phyloP scores from a whole-genome alignment of 2,888 invertebrate species.

The Luperina nickerlii region DNA sequence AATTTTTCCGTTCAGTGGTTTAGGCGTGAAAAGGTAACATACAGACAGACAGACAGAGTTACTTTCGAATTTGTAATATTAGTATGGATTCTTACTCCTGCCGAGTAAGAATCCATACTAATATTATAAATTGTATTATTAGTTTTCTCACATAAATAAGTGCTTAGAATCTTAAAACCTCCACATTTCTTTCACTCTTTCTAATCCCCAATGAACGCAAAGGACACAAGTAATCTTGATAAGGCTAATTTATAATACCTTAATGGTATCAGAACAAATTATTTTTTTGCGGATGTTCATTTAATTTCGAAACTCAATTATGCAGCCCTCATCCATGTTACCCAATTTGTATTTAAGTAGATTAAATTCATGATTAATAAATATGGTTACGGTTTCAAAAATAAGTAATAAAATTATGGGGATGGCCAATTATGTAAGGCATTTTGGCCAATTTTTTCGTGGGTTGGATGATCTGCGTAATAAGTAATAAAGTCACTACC shows the following conservation, averaged over 20 bases:
- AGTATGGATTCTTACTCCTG: not conserved
- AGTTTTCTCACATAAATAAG: not conserved
- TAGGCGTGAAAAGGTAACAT: too few relatives aligned
- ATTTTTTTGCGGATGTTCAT: not conserved
- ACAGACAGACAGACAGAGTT: too few relatives aligned
- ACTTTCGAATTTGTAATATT: too few relatives aligned
- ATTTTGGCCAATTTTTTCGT: not conserved
- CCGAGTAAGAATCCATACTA: too few relatives aligned
- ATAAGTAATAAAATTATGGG: not conserved
- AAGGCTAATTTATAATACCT: not conserved
- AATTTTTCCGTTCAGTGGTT: too few relatives aligned
- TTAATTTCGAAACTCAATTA: slow-evolving; percentile 31
- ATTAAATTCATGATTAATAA: slow-evolving; percentile 15
- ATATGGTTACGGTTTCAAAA: slow-evolving; percentile 6
- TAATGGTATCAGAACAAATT: slow-evolving; percentile 1
- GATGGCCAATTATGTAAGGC: not conserved
- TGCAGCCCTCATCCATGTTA: not conserved
- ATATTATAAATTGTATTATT: not conserved
- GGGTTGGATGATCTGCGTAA: not conserved
- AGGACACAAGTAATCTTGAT: not conserved
- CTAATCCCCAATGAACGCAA: not conserved
- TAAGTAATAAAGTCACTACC: not conserved
- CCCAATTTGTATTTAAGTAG: slow-evolving; percentile 24
- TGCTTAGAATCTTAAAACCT: too few relatives aligned
- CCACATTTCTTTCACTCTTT: not conserved